A percentile compares a stretch with the other conserved stretches of the same genome.
phyloP scores from a whole-genome alignment of 35 echinoderm and acorn worm genomes.

The Patiria miniata region DNA sequence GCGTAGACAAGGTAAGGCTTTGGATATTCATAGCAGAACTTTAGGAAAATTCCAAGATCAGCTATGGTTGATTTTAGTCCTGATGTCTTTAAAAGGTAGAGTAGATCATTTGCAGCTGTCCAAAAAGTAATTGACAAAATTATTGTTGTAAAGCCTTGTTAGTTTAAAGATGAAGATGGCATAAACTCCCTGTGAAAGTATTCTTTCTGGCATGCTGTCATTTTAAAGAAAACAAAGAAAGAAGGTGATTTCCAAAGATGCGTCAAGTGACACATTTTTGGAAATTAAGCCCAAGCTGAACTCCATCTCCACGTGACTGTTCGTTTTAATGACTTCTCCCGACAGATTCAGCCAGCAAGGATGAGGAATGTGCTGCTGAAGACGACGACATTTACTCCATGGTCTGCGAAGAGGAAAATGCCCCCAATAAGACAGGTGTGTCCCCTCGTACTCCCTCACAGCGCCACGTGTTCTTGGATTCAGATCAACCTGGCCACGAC shows the following conservation, averaged over 20 bases:
- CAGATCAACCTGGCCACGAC: background rate
- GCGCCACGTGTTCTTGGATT: background rate
- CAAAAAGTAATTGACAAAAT: too few species aligned
- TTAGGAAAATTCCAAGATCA: background rate
- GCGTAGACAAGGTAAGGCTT: background rate
- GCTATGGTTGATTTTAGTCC: background rate
- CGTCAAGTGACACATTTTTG: too few species aligned
- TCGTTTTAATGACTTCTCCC: background rate
- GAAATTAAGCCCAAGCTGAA: background rate
- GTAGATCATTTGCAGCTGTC: too few species aligned
- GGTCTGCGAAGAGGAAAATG: background rate
- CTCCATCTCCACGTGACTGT: background rate
- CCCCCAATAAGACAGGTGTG: background rate
- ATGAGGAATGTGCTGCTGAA: background rate
- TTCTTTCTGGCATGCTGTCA: too few species aligned
- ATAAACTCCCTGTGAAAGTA: too few species aligned
- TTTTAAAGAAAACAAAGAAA: too few species aligned
- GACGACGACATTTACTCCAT: conserved; percentile 3
- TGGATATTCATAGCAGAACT: background rate
- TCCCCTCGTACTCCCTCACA: background rate
- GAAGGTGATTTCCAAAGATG: too few species aligned
- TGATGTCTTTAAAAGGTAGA: background rate
- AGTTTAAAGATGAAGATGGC: background rate
- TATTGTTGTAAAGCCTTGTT: background rate
- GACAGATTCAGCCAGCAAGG: background rate